Percentiles rank a stretch among this genome's conserved stretches.
Evolutionary conservation across 2,797 vertebrate species (phyloP).

Genomic region (Hyperoplus immaculatus): DNA sequence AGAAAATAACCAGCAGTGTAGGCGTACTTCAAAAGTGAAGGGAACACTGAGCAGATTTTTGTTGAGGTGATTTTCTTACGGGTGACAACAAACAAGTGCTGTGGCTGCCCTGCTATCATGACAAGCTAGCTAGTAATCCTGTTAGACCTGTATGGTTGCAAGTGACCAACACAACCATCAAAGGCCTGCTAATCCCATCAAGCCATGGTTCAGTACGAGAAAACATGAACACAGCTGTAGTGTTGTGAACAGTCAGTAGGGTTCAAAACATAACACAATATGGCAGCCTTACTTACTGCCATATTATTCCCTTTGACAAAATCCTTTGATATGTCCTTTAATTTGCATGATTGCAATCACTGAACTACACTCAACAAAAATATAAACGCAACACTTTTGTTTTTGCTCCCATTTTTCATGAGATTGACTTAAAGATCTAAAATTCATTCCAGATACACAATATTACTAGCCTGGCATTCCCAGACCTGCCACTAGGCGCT

Average conservation of each 20-base stretch:
- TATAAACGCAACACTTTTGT: too few species aligned
- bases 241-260: neutral
- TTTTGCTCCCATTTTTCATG: too few species aligned
- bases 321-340: neutral
- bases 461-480: too few species aligned
- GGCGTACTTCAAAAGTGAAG: neutral
- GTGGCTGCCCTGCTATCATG: constrained; percentile 18
- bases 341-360: constrained; percentile 1
- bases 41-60: neutral
- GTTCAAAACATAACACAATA: neutral
- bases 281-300: neutral
- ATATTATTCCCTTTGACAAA: constrained; percentile 7
- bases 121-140: constrained; percentile 38
- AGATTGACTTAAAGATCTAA: too few species aligned
- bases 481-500: too few species aligned
- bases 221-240: constrained; percentile 6
- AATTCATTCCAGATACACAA: too few species aligned
- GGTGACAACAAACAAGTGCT: constrained; percentile 5
- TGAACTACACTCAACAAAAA: too few species aligned
- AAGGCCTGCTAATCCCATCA: constrained; percentile 51
- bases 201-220: neutral
- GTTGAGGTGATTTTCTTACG: neutral
- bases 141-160: constrained; percentile 43
- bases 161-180: constrained; percentile 43
- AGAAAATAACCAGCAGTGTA: neutral